Conservation (phyloP, 2,888 invertebrate species). For the Agrilus biguttatus region DNA sequence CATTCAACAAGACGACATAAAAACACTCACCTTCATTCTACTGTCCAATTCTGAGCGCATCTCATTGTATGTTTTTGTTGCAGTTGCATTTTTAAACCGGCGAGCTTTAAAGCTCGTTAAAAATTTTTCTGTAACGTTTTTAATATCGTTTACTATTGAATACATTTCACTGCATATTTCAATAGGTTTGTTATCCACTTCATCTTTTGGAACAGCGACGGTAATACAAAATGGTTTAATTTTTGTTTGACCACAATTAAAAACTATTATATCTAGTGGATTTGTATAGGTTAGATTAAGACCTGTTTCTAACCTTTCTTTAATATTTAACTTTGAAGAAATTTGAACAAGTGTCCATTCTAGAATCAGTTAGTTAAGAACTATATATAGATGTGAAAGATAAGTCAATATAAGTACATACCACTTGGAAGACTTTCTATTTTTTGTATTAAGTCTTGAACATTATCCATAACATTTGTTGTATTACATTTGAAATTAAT, state of each 20-base stretch:
- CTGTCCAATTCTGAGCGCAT: constrained; percentile 7
- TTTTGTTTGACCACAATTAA: constrained; percentile 21
- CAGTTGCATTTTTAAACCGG: constrained; percentile 11
- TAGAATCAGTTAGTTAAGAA: constrained; percentile 19
- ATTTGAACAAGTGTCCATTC: constrained; percentile 49
- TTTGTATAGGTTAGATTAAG: constrained; percentile 16
- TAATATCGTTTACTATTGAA: constrained; percentile 17
- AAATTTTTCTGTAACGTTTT: constrained; percentile 10
- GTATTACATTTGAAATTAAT: constrained; percentile 17
- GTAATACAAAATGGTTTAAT: constrained; percentile 20
- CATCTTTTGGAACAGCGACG: constrained; percentile 15
- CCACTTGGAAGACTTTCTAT: constrained; percentile 25
- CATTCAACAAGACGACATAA: neutral
- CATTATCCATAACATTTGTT: constrained; percentile 9
- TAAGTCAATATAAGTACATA: constrained; percentile 7
- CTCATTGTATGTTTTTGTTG: constrained; percentile 14
- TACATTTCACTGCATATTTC: constrained; percentile 18
- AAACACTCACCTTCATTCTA: constrained; percentile 9
- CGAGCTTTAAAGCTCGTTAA: neutral
- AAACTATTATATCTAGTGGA: constrained; percentile 21
- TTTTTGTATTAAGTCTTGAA: constrained; percentile 17
- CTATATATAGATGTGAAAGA: neutral
- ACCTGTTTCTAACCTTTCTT: constrained; percentile 16
- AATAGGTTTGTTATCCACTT: constrained; percentile 9
- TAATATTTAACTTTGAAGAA: constrained; percentile 27